phyloP scores from a whole-genome alignment of 2,888 invertebrate species.

The Drosophila demipolita region DNA sequence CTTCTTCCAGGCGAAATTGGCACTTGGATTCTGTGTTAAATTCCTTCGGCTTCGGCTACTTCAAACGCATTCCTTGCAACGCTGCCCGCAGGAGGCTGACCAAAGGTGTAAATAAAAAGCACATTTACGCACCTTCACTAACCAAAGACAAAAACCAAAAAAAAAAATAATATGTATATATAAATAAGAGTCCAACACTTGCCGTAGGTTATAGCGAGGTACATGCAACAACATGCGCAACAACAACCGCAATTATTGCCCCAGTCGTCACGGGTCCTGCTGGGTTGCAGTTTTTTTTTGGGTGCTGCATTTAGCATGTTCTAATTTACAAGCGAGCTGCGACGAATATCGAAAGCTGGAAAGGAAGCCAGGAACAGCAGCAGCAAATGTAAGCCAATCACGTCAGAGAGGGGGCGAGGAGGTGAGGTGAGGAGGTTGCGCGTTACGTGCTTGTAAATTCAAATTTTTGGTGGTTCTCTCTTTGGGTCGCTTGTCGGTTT shows the following conservation, averaged over 20 bases:
- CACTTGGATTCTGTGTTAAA: not conserved
- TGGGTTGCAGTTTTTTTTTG: conserved; percentile 27
- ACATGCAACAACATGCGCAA: conserved; percentile 36
- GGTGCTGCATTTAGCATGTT: conserved; percentile 75
- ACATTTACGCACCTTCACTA: conserved; percentile 68
- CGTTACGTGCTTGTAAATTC: conserved; percentile 82
- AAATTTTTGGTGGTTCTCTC: conserved; percentile 57
- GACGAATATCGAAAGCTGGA: conserved; percentile 48
- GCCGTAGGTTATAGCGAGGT: conserved; percentile 53
- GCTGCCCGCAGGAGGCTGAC: conserved; percentile 11
- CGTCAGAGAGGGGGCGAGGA: conserved; percentile 43
- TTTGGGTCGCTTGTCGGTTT: conserved; percentile 15
- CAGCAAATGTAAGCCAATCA: conserved; percentile 78
- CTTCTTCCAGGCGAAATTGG: not conserved
- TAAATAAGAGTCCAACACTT: conserved; percentile 36
- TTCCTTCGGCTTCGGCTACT: conserved; percentile 51
- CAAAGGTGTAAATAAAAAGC: conserved; percentile 76
- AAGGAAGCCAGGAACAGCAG: conserved; percentile 52
- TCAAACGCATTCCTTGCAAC: conserved; percentile 67
- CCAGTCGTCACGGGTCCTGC: conserved; percentile 51
- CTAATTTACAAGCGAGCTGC: conserved; percentile 78
- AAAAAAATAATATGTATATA: not conserved
- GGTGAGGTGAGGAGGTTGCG: conserved; percentile 32
- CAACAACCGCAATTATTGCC: conserved; percentile 38
- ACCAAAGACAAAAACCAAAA: conserved; percentile 10